Base-by-base conservation (phyloP, 2,113 vertebrate genomes). In the Rhynchomys soricoides region DNA sequence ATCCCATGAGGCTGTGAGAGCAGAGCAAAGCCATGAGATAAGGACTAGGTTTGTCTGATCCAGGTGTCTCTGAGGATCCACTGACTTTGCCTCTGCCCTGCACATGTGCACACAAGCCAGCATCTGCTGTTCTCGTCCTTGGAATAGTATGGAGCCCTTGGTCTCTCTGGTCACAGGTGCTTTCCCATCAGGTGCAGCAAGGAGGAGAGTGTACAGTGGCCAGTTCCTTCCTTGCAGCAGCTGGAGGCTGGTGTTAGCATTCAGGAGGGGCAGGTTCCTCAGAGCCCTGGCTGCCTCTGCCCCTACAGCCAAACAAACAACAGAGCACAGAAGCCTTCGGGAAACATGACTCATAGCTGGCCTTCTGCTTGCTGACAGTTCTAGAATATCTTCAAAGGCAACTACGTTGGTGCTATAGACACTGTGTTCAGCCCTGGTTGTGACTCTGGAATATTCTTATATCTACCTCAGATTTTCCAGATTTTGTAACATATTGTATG, bases 81-180 rank as follows among this genome's bases (percentile, higher is more conserved):
- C 1, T 19, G 48, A 68, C 8, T 21, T 31, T 70, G 45, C 64
- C 37, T 22, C 5, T 10, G 3, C 29, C 19, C 19, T n/a, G 26
- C 0, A 1, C 55, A 17, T 10, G 10, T n/a, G 66, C n/a, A 57
- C 3, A 37, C 4, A 7, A 2, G 7, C 19, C 55, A 31, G 3
- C 11, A 37, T 13, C 48, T 21, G 4, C 21, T 70, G 50, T 79
- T 34, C 64, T 73, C 19, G 26, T 4, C 55, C 52, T 34, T 3
- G 26, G 29, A 15, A 1, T 10, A 7, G 52, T 43, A 16, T 64
- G 7, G 7, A 64, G 71, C 29, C 29, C 70, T 59, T 34, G 71
- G 29, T 40, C 29, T 77, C 68, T 77, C 88, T 4, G 37, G 9
- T 62, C 55, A 77, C 21, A 13, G 52, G 55, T 57, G n/a, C 55